phyloP scores from a whole-genome alignment of 2,797 vertebrate species.

The Sus cebifrons region DNA sequence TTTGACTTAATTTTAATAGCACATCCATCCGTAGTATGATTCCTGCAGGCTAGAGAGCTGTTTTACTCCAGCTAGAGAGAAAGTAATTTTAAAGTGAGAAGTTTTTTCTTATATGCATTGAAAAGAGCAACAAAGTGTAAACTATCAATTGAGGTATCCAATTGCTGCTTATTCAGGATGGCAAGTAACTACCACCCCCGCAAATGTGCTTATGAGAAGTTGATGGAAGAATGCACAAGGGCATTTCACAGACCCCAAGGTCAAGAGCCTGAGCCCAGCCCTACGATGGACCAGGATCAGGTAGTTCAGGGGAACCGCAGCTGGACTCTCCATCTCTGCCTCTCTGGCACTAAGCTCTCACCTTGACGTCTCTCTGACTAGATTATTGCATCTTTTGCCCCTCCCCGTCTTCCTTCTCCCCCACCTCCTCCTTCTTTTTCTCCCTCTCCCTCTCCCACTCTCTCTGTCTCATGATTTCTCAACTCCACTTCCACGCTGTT shows the following conservation, averaged over 20 bases:
- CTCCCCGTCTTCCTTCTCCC: not conserved
- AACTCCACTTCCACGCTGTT: not conserved
- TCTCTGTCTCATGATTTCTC: not conserved
- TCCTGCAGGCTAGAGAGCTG: not conserved
- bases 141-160: not conserved
- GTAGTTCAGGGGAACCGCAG: not conserved
- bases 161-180: conserved; percentile 4
- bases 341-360: not conserved
- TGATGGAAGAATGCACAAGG: not conserved
- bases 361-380: not conserved
- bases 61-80: conserved; percentile 37
- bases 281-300: not conserved
- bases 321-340: not conserved
- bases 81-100: conserved; percentile 46
- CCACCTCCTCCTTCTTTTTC: too few relatives aligned
- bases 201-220: not conserved
- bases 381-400: not conserved
- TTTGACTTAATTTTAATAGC: conserved; percentile 13
- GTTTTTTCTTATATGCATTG: conserved; percentile 33
- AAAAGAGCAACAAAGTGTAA: conserved; percentile 68
- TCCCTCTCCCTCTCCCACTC: too few relatives aligned
- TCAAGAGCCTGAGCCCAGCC: not conserved
- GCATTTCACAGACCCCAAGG: not conserved
- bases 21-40: not conserved
- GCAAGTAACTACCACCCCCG: conserved; percentile 6